phyloP scores from a whole-genome alignment of 2,797 vertebrate species.

The Dicrostonyx torquatus region DNA sequence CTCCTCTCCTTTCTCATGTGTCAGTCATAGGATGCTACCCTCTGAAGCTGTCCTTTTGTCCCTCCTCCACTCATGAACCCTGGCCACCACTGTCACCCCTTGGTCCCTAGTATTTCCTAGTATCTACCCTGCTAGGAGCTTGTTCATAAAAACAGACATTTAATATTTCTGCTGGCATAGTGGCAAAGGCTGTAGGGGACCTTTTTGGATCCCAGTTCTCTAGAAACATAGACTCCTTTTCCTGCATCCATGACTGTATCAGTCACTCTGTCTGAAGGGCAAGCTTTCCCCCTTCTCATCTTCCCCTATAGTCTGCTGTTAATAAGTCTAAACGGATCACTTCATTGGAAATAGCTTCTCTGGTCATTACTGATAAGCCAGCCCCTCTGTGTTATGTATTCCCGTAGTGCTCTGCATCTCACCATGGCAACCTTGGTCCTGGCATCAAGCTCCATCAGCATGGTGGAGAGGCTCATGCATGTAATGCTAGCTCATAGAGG shows the following conservation, averaged over 20 bases:
- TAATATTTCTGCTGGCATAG: neutral
- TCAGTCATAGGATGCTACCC: neutral
- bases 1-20: neutral
- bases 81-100: neutral
- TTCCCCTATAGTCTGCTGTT: accelerated
- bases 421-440: neutral
- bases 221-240: neutral
- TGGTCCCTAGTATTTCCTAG: neutral
- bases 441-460: neutral
- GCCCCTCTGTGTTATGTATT: neutral
- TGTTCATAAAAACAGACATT: neutral
- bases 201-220: neutral
- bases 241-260: neutral
- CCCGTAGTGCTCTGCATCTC: neutral
- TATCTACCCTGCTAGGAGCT: neutral
- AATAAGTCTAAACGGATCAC: neutral
- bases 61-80: neutral
- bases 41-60: neutral
- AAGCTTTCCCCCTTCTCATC: accelerated
- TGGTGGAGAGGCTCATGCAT: neutral
- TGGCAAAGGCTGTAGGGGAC: accelerated
- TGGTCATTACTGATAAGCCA: neutral
- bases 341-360: neutral
- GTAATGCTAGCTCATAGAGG: neutral
- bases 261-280: neutral